Percentiles rank a stretch among this genome's conserved stretches.
Conservation (phyloP, 2,888 invertebrate species). For the Nematopogon swammerdamellus region DNA sequence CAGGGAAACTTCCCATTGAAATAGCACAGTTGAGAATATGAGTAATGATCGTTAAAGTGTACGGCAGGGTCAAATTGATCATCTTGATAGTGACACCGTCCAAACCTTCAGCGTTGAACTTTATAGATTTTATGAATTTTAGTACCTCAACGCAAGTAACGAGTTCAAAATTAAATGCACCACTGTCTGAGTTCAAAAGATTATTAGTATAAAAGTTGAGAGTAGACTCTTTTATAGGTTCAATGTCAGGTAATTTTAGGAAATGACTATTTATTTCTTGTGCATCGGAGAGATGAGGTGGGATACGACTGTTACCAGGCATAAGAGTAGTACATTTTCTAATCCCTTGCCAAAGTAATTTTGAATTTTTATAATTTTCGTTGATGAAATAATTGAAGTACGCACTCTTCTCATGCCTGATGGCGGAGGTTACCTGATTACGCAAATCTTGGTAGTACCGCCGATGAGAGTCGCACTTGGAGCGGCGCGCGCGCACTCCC, state of each 20-base stretch:
- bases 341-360: conserved; percentile 6
- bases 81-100: conserved; percentile 8
- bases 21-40: conserved; percentile 8
- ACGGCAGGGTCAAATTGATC: conserved; percentile 8
- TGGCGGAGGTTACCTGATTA: conserved; percentile 7
- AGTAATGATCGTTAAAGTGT: conserved; percentile 7
- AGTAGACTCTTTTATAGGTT: background rate
- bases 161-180: background rate
- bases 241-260: background rate
- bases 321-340: conserved; percentile 1
- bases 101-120: conserved; percentile 8
- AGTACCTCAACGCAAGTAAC: conserved; percentile 2
- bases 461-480: background rate
- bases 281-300: background rate
- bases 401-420: conserved; percentile 10
- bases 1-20: conserved; percentile 5
- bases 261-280: conserved; percentile 3
- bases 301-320: background rate
- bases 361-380: conserved; percentile 7
- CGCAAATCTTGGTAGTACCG: conserved; percentile 5
- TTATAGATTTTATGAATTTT: conserved; percentile 7
- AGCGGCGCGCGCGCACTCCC: background rate
- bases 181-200: background rate
- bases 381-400: conserved; percentile 10
- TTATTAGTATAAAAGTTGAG: background rate